A percentile compares a stretch with the other conserved stretches of the same genome.
Evolutionary conservation across 1,140 invertebrate genomes (phyloP).

Genomic region (Heliconius eleuchia): DNA sequence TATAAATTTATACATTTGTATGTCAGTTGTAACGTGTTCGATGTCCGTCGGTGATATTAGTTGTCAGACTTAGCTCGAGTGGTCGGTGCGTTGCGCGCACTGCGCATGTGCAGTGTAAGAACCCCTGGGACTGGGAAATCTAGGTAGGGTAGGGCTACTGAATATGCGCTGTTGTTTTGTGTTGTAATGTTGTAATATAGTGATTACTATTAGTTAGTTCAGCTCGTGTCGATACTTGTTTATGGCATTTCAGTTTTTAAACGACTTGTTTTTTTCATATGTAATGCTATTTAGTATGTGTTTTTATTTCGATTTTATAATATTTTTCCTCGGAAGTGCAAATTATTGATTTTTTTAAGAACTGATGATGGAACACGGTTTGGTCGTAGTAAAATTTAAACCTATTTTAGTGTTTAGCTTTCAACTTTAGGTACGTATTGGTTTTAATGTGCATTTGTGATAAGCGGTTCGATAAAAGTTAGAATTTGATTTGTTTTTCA

Average conservation of each 20-base stretch:
- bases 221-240: background rate
- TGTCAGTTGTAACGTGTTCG: background rate
- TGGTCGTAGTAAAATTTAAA: no score
- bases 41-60: background rate
- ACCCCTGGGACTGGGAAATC: background rate
- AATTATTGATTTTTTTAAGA: no score
- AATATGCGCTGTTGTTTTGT: background rate
- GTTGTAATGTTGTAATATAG: background rate
- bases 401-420: no score
- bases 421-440: no score
- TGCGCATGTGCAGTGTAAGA: background rate
- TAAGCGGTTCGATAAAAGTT: no score
- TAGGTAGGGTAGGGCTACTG: constrained; percentile 1
- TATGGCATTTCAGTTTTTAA: background rate
- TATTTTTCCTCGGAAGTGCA: no score
- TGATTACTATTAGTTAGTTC: background rate
- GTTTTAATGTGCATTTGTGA: no score
- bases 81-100: background rate
- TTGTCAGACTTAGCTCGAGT: background rate
- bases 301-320: no score
- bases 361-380: no score
- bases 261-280: background rate
- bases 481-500: no score
- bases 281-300: background rate
- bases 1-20: background rate